These are phyloP conservation scores for Ametastegia equiseti DNA, from an alignment of 2,888 invertebrate species.

Conservation along the genomic window DNA sequence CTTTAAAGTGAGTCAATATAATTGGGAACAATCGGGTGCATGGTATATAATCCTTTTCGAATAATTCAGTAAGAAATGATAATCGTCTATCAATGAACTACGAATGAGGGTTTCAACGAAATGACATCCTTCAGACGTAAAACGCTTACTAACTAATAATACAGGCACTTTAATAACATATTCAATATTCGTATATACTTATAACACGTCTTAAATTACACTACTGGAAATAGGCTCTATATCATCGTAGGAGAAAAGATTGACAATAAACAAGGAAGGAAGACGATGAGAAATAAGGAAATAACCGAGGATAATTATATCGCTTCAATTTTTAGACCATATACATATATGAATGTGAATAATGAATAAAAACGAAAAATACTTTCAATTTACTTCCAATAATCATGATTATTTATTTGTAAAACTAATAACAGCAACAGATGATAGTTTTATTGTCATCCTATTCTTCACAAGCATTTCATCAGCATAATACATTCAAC, in stretches of 20 bases:
- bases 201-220: neutral
- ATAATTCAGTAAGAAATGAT: too few relatives aligned
- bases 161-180: neutral
- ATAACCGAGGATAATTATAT: too few relatives aligned
- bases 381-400: too few relatives aligned
- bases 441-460: conserved; percentile 19
- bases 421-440: neutral
- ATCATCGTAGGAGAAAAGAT: neutral
- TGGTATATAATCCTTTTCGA: too few relatives aligned
- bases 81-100: too few relatives aligned
- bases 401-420: conserved; percentile 3
- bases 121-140: too few relatives aligned
- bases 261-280: neutral
- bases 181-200: neutral
- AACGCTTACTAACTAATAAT: neutral
- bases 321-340: too few relatives aligned
- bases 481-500: neutral
- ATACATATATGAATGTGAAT: too few relatives aligned
- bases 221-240: neutral
- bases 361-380: too few relatives aligned
- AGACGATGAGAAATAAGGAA: neutral
- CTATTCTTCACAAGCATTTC: neutral
- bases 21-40: too few relatives aligned
- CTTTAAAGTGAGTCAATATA: too few relatives aligned
- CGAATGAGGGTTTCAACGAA: too few relatives aligned